Evolutionary conservation across 2,113 vertebrate species (phyloP).

Genomic region (Dicrurus megarhynchus): DNA sequence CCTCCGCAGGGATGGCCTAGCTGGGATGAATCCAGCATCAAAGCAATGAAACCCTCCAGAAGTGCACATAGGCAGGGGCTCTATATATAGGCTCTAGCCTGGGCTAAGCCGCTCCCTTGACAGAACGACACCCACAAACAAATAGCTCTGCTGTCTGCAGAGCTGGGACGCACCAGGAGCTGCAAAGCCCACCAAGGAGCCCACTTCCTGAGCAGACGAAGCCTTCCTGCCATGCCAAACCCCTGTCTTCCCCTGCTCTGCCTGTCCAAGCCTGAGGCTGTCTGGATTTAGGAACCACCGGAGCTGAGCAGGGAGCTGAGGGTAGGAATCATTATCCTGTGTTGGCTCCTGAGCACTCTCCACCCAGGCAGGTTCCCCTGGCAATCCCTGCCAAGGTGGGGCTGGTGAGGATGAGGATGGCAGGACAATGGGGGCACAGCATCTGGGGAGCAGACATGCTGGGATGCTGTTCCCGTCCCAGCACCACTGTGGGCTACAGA

Average conservation of each 20-base stretch:
- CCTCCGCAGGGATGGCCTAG: background rate
- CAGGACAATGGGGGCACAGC: background rate
- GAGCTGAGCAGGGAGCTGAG: background rate
- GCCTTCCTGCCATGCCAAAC: background rate
- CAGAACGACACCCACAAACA: constrained; percentile 43
- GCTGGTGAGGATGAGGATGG: background rate
- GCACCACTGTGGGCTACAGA: background rate
- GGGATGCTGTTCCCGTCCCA: background rate
- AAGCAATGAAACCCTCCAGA: constrained; percentile 43
- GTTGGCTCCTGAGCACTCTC: background rate
- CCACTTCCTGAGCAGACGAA: background rate
- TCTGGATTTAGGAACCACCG: accelerated
- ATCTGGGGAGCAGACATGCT: background rate
- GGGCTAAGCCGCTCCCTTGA: background rate
- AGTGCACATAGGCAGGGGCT: constrained; percentile 9
- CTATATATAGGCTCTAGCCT: constrained; percentile 48
- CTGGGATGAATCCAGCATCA: constrained; percentile 18
- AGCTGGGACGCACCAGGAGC: background rate
- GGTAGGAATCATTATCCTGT: accelerated
- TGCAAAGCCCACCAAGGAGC: background rate
- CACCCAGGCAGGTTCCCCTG: background rate
- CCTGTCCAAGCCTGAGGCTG: background rate
- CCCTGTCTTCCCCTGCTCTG: background rate
- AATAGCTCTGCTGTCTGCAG: constrained; percentile 44
- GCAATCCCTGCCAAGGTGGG: background rate